Conservation (phyloP, 1,140 invertebrate genomes). For the Lucilia sericata region DNA sequence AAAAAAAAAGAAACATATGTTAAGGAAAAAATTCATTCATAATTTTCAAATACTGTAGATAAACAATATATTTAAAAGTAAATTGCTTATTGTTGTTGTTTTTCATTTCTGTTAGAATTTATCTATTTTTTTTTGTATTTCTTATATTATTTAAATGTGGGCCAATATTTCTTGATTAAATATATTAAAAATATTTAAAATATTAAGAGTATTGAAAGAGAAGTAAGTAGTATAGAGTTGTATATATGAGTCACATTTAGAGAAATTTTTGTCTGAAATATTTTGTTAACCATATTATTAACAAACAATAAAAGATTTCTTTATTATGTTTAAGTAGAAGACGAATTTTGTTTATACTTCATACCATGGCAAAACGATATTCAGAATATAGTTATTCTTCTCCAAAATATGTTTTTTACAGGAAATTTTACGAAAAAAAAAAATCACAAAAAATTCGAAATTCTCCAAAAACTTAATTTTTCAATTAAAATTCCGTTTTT, state of each 20-base stretch:
- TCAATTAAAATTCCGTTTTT: too few species aligned
- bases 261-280: not conserved
- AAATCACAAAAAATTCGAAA: too few species aligned
- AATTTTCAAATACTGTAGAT: not conserved
- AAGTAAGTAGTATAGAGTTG: not conserved
- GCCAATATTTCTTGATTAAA: not conserved
- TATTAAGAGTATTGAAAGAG: not conserved
- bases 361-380: too few species aligned
- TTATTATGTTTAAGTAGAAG: too few species aligned
- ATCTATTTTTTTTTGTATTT: not conserved
- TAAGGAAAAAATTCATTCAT: slow-evolving; percentile 17
- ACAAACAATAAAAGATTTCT: not conserved
- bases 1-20: not conserved
- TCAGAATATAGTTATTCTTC: too few species aligned
- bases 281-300: slow-evolving; percentile 6
- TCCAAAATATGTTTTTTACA: too few species aligned
- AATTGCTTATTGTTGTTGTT: not conserved
- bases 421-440: too few species aligned
- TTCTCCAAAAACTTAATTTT: too few species aligned
- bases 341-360: too few species aligned
- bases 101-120: not conserved
- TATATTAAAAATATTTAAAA: not conserved
- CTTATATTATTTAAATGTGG: slow-evolving; percentile 4
- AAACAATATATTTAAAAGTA: not conserved
- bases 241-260: not conserved